Percentiles rank a stretch among this genome's conserved stretches.
These are phyloP conservation scores for Mellilla xanthometata DNA, from an alignment of 2,888 invertebrate species.

Conservation along the genomic window DNA sequence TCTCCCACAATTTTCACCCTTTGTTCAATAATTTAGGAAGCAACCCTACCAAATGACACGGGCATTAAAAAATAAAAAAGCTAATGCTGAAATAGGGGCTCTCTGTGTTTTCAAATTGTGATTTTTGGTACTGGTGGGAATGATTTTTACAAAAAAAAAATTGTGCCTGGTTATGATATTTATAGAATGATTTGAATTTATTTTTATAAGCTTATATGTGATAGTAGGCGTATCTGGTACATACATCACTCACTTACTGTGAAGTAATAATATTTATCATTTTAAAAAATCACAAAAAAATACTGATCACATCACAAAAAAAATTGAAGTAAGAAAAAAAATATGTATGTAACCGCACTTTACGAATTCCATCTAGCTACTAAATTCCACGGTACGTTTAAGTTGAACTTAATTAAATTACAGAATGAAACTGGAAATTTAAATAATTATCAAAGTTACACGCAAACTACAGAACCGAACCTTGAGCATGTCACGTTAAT, in stretches of 20 bases:
- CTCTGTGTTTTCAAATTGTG: constrained; percentile 67
- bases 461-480: constrained; percentile 26
- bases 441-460: constrained; percentile 33
- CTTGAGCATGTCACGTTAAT: constrained; percentile 29
- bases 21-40: constrained; percentile 36
- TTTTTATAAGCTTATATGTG: too few relatives aligned
- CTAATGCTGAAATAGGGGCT: constrained; percentile 61
- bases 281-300: too few relatives aligned
- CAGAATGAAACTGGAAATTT: constrained; percentile 24
- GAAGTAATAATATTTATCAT: too few relatives aligned
- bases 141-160: too few relatives aligned
- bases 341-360: constrained; percentile 16
- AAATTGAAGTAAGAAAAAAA: too few relatives aligned
- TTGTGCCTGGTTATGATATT: too few relatives aligned
- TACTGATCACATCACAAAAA: too few relatives aligned
- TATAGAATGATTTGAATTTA: too few relatives aligned
- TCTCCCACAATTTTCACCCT: constrained; percentile 41
- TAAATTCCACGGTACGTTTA: constrained; percentile 20
- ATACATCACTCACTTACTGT: too few relatives aligned
- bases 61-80: constrained; percentile 55
- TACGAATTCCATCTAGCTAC: constrained; percentile 21
- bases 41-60: constrained; percentile 45
- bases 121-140: constrained; percentile 63
- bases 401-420: constrained; percentile 20
- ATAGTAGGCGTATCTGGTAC: too few relatives aligned